phyloP scores from a whole-genome alignment of 2,113 vertebrate species.

The Odobenus rosmarus region DNA sequence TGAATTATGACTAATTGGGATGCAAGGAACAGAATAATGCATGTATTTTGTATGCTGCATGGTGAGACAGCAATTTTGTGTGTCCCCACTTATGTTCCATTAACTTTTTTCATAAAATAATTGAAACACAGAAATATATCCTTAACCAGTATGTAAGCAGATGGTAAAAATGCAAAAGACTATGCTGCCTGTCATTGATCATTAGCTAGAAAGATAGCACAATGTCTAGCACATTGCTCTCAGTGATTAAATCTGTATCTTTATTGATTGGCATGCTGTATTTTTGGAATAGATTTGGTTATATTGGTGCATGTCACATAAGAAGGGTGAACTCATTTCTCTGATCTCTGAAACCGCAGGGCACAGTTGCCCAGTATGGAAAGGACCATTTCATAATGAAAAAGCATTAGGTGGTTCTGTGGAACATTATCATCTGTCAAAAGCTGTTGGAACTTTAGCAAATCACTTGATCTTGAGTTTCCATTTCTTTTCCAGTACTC shows the following conservation, averaged over 20 bases:
- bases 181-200: background rate
- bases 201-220: slow-evolving; percentile 23
- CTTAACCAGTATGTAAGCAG: background rate
- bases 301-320: background rate
- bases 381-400: background rate
- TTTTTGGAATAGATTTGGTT: background rate
- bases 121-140: background rate
- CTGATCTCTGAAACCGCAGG: background rate
- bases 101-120: slow-evolving; percentile 46
- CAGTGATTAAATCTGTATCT: background rate
- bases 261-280: background rate
- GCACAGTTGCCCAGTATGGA: background rate
- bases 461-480: background rate
- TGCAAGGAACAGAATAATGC: background rate
- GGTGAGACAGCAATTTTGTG: slow-evolving; percentile 11
- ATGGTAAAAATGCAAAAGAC: background rate
- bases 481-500: background rate
- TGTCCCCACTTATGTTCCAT: background rate
- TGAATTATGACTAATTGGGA: slow-evolving; percentile 35
- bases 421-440: background rate
- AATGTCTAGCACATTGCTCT: background rate
- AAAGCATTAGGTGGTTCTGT: background rate
- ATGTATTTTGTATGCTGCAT: background rate
- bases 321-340: background rate
- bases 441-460: background rate